These are phyloP conservation scores for Eudyptes chrysolophus DNA, from an alignment of 2,113 vertebrate genomes.

Conservation along the genomic window DNA sequence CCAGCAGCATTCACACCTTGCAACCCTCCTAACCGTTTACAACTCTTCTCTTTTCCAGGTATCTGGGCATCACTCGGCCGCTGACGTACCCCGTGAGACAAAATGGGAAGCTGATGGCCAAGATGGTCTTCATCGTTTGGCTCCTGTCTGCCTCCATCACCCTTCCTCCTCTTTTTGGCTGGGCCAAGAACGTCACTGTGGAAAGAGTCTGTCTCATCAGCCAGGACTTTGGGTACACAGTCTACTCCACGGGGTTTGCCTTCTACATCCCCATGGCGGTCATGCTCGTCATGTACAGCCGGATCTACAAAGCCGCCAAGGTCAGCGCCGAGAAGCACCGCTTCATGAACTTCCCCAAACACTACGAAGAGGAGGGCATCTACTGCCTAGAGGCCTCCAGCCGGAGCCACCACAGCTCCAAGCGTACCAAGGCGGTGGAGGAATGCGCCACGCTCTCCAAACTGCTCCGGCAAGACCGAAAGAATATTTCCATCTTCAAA, in stretches of 20 bases:
- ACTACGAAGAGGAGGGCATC: constrained; percentile 42
- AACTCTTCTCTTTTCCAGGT: constrained; percentile 37
- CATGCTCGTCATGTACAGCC: constrained; percentile 78
- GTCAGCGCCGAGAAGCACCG: constrained; percentile 73
- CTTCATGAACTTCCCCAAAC: constrained; percentile 70
- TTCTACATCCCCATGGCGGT: constrained; percentile 79
- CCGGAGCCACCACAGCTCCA: constrained; percentile 47
- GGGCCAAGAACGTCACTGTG: constrained; percentile 74
- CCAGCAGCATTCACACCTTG: neutral
- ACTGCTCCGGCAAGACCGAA: constrained; percentile 71
- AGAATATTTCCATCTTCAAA: constrained; percentile 81
- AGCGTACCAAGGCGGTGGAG: constrained; percentile 57
- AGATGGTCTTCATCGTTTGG: constrained; percentile 78
- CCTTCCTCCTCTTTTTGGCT: constrained; percentile 73
- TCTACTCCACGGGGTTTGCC: constrained; percentile 77
- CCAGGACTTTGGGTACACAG: constrained; percentile 78
- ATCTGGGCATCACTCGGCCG: constrained; percentile 73
- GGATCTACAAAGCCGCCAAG: constrained; percentile 76
- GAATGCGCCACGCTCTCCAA: constrained; percentile 74
- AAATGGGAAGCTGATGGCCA: constrained; percentile 76
- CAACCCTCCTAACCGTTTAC: neutral
- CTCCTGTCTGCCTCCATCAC: constrained; percentile 77
- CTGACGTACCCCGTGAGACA: constrained; percentile 73
- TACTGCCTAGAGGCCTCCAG: constrained; percentile 62
- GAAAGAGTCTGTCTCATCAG: constrained; percentile 76